These are phyloP conservation scores for Hemaris fuciformis DNA, from an alignment of 2,888 invertebrate genomes.

Conservation along the genomic window DNA sequence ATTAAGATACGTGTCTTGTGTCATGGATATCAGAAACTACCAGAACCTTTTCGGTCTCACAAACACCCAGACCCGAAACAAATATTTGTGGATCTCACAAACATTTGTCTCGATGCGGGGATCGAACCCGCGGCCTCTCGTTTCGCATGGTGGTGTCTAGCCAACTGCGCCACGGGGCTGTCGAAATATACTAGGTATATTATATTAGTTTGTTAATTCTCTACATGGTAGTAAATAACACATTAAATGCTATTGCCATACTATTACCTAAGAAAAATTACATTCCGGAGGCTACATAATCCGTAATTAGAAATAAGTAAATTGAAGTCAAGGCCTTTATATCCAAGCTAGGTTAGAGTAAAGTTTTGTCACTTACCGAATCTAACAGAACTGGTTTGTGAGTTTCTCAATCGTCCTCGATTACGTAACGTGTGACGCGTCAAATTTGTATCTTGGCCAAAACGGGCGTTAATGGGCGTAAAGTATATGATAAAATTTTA, in stretches of 20 bases:
- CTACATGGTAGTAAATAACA: not conserved
- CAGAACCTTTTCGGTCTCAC: too few relatives aligned
- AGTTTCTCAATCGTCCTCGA: not conserved
- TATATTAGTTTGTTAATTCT: too few relatives aligned
- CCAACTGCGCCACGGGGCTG: too few relatives aligned
- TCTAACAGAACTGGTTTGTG: conserved; percentile 25
- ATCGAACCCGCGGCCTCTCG: too few relatives aligned
- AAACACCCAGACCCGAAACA: too few relatives aligned
- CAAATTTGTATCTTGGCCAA: not conserved
- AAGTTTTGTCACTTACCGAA: conserved; percentile 21
- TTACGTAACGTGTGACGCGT: not conserved
- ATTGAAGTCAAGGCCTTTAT: conserved; percentile 7
- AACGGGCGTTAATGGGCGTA: not conserved
- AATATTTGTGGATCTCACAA: too few relatives aligned
- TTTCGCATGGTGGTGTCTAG: too few relatives aligned
- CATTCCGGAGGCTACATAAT: not conserved
- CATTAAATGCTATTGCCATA: not conserved
- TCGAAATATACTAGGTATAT: too few relatives aligned
- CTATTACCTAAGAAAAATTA: not conserved
- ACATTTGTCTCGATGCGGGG: too few relatives aligned
- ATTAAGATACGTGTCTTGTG: too few relatives aligned
- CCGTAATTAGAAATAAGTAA: not conserved
- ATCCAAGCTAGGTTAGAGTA: conserved; percentile 12
- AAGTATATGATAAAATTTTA: not conserved
- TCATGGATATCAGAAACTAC: too few relatives aligned